Percentiles rank a stretch among this genome's conserved stretches.
phyloP scores from a whole-genome alignment of 2,797 vertebrate genomes.

The Crax fasciolata region DNA sequence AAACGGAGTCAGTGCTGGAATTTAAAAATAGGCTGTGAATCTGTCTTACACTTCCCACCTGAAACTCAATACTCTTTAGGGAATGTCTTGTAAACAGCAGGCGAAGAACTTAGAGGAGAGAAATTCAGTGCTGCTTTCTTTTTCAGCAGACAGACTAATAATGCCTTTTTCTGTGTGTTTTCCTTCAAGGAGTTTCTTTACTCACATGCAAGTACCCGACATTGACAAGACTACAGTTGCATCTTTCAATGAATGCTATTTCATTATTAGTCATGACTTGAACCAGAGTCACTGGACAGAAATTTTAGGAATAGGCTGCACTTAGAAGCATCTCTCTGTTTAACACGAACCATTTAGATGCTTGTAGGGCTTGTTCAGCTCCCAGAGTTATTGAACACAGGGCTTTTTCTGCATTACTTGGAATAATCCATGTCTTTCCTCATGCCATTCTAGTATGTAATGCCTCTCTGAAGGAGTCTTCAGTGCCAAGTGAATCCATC shows the following conservation, averaged over 20 bases:
- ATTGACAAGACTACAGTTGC: neutral
- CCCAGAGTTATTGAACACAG: neutral
- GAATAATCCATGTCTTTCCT: neutral
- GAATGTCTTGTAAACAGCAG: neutral
- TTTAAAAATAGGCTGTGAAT: constrained; percentile 33
- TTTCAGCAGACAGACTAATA: neutral
- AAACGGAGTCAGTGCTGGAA: neutral
- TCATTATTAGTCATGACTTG: neutral
- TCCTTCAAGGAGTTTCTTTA: neutral
- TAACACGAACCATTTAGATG: neutral
- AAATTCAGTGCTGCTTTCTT: neutral
- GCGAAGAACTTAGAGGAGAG: neutral
- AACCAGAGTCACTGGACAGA: neutral
- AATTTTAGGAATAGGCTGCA: neutral
- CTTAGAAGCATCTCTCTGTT: neutral
- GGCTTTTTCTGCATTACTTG: neutral
- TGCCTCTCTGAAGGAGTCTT: neutral
- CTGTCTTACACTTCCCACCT: constrained; percentile 25
- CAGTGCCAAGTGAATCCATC: neutral
- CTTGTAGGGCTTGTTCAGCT: neutral
- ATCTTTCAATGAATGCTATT: neutral
- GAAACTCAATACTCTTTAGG: neutral
- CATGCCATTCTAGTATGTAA: neutral
- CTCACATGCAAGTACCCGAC: neutral
- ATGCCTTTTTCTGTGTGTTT: neutral